phyloP scores from a whole-genome alignment of 2,888 invertebrate species.

The Campaea margaritaria region DNA sequence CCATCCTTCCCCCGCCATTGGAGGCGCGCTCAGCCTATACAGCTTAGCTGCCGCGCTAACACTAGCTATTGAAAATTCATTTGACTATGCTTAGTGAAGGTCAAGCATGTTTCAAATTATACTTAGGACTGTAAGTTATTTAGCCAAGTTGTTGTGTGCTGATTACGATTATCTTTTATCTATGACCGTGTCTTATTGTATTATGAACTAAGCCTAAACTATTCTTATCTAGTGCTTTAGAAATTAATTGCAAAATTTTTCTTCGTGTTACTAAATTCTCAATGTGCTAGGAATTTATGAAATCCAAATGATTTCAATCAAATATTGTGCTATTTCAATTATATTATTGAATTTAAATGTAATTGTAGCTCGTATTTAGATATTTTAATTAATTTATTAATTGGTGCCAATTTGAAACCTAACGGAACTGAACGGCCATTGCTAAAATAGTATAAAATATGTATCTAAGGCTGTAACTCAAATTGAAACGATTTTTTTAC shows the following conservation, averaged over 20 bases:
- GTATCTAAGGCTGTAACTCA: conserved; percentile 41
- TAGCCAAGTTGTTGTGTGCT: conserved; percentile 10
- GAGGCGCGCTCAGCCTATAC: no score
- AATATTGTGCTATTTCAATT: conserved; percentile 33
- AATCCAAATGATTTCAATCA: conserved; percentile 15
- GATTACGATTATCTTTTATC: conserved; percentile 17
- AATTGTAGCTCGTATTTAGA: conserved; percentile 46
- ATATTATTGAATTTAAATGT: conserved; percentile 30
- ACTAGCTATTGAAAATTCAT: background rate
- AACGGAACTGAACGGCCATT: conserved; percentile 51
- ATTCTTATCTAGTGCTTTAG: conserved; percentile 17
- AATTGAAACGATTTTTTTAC: conserved; percentile 46
- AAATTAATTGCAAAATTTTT: conserved; percentile 28
- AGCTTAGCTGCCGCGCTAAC: no score
- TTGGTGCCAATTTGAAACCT: conserved; percentile 70
- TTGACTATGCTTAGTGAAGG: background rate
- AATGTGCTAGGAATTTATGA: conserved; percentile 11
- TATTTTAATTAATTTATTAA: conserved; percentile 45
- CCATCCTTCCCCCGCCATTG: no score
- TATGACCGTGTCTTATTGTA: conserved; percentile 28
- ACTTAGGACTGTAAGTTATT: conserved; percentile 16
- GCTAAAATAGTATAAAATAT: conserved; percentile 45
- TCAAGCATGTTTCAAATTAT: conserved; percentile 1
- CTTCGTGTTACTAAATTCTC: conserved; percentile 20
- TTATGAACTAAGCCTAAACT: conserved; percentile 23